These are phyloP conservation scores for Anthophora plumipes DNA, from an alignment of 2,888 invertebrate genomes.

Conservation along the genomic window DNA sequence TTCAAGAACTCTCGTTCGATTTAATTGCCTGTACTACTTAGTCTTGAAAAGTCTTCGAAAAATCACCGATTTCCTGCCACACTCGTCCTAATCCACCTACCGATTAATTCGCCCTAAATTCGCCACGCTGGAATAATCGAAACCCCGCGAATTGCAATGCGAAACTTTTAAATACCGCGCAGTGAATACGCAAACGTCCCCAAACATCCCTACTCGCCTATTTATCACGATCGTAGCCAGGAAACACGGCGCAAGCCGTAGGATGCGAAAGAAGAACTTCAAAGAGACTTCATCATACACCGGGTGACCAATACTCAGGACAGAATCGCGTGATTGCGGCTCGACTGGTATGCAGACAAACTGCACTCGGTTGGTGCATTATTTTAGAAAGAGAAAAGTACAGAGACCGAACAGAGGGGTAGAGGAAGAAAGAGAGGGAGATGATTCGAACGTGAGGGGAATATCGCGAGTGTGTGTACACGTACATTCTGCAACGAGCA, in stretches of 20 bases:
- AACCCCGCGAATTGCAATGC: too few species aligned
- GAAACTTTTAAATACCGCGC: too few species aligned
- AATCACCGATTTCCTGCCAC: too few species aligned
- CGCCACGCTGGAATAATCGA: too few species aligned
- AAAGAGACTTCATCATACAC: constrained; percentile 45
- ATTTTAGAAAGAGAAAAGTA: constrained; percentile 69
- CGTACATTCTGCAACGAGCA: constrained; percentile 23
- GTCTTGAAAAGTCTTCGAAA: too few species aligned
- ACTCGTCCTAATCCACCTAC: too few species aligned
- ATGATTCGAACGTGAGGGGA: constrained; percentile 44
- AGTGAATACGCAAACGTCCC: not conserved
- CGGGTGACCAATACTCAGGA: constrained; percentile 71
- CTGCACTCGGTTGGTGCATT: constrained; percentile 75
- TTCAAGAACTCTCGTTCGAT: too few species aligned
- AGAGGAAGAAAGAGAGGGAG: constrained; percentile 11
- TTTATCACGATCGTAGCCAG: not conserved
- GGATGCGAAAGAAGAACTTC: constrained; percentile 14
- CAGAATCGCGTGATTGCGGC: constrained; percentile 73
- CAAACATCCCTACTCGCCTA: not conserved
- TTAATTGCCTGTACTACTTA: too few species aligned
- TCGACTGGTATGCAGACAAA: constrained; percentile 76
- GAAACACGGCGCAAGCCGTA: not conserved
- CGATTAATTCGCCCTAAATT: too few species aligned
- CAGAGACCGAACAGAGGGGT: not conserved
- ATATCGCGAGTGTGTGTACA: constrained; percentile 22